Evolutionary conservation across 2,888 invertebrate species (phyloP).

Genomic region (Eubasilissa splendida): DNA sequence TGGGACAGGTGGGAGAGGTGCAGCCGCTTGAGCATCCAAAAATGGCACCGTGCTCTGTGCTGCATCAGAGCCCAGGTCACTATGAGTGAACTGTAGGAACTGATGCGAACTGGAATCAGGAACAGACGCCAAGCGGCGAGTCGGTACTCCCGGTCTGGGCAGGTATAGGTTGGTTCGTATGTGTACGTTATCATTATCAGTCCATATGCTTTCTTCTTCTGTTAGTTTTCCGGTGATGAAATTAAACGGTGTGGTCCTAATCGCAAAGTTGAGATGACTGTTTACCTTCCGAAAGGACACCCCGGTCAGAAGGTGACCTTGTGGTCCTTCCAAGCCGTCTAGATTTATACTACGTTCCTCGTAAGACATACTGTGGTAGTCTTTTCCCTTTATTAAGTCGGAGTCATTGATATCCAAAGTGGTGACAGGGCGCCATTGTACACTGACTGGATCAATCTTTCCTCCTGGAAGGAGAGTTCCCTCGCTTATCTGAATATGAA

Average conservation of each 20-base stretch:
- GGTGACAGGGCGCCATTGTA: conserved; percentile 3
- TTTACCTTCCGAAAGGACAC: conserved; percentile 83
- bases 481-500: conserved; percentile 88
- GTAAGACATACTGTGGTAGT: conserved; percentile 85
- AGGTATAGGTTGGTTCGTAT: conserved; percentile 74
- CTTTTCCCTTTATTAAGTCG: conserved; percentile 67
- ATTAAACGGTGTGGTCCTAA: conserved; percentile 83
- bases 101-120: conserved; percentile 79
- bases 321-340: conserved; percentile 81
- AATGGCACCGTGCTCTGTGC: conserved; percentile 89
- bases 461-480: conserved; percentile 80
- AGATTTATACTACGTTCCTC: conserved; percentile 85
- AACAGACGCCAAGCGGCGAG: conserved; percentile 68
- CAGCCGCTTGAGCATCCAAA: conserved; percentile 83
- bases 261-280: conserved; percentile 88
- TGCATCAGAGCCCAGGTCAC: conserved; percentile 81
- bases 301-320: conserved; percentile 83
- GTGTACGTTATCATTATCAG: conserved; percentile 84
- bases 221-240: conserved; percentile 82
- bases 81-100: conserved; percentile 79
- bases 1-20: conserved; percentile 78
- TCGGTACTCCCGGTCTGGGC: conserved; percentile 79
- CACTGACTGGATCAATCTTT: conserved; percentile 72
- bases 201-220: conserved; percentile 80
- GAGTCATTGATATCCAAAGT: conserved; percentile 60